These are phyloP conservation scores for Drosophila tani DNA, from an alignment of 1,140 invertebrate genomes.

Conservation along the genomic window DNA sequence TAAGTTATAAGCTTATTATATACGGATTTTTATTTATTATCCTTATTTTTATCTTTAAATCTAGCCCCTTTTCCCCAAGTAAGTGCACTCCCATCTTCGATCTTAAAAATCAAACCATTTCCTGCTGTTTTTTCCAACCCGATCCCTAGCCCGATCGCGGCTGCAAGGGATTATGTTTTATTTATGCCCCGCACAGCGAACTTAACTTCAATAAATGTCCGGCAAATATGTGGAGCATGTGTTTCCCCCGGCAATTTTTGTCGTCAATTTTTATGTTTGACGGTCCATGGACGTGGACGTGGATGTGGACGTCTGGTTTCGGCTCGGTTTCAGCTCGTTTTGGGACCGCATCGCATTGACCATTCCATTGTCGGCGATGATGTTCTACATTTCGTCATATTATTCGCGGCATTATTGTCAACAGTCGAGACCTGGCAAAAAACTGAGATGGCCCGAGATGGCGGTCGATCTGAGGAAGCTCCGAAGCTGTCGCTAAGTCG, in stretches of 20 bases:
- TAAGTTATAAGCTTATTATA: no score
- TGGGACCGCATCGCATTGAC: conserved; percentile 23
- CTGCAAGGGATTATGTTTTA: conserved; percentile 84
- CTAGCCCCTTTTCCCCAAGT: background rate
- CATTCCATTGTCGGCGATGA: conserved; percentile 75
- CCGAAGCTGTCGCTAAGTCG: conserved; percentile 69
- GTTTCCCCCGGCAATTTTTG: conserved; percentile 83
- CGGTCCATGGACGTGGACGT: conserved; percentile 27
- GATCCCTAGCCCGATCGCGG: conserved; percentile 35
- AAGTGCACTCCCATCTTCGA: background rate
- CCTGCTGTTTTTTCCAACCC: conserved; percentile 8
- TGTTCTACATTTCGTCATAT: conserved; percentile 84
- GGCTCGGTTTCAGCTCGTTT: conserved; percentile 21
- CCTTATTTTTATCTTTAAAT: no score
- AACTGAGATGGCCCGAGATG: conserved; percentile 58
- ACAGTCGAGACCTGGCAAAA: conserved; percentile 59
- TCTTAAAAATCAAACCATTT: background rate
- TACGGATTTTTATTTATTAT: no score
- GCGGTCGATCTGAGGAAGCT: conserved; percentile 56
- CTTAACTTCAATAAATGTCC: conserved; percentile 85
- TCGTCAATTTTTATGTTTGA: conserved; percentile 84
- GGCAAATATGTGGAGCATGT: conserved; percentile 85
- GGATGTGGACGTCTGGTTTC: conserved; percentile 7
- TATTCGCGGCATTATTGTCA: conserved; percentile 84
- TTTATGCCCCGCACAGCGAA: conserved; percentile 81